Evolutionary conservation across 2,113 vertebrate species (phyloP).

Genomic region (Protomyctophum bolini): DNA sequence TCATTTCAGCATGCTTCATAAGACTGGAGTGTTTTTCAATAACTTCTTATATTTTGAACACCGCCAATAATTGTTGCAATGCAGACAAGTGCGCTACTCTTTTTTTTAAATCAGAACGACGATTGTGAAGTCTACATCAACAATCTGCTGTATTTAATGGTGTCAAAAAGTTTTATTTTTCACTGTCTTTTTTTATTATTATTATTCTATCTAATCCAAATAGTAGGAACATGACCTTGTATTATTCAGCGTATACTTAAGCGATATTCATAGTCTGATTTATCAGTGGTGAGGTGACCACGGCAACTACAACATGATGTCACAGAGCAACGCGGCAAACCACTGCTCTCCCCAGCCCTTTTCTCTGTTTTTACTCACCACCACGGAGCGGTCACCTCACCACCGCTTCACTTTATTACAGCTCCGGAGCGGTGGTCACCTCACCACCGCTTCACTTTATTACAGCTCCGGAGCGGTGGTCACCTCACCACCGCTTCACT

Average conservation of each 20-base stretch:
- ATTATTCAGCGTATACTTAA: conserved; percentile 22
- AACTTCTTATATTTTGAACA: conserved; percentile 30
- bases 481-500: no score
- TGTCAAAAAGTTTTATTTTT: conserved; percentile 43
- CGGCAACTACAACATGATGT: no score
- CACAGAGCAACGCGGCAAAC: no score
- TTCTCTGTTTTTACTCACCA: no score
- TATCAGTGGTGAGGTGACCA: no score
- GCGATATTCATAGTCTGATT: no score
- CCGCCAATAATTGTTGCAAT: conserved; percentile 44
- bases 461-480: no score
- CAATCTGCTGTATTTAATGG: conserved; percentile 29
- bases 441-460: no score
- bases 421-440: no score
- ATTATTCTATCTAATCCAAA: conserved; percentile 39
- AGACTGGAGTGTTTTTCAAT: conserved; percentile 24
- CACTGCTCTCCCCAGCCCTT: no score
- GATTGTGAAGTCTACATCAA: conserved; percentile 40
- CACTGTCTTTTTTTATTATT: conserved; percentile 32
- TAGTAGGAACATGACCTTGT: conserved; percentile 25
- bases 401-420: no score
- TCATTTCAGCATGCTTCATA: conserved; percentile 58
- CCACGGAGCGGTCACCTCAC: no score
- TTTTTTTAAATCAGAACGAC: conserved; percentile 29
- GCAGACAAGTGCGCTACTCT: conserved; percentile 41